phyloP scores from a whole-genome alignment of 2,888 invertebrate species.

The Dynastes maya region DNA sequence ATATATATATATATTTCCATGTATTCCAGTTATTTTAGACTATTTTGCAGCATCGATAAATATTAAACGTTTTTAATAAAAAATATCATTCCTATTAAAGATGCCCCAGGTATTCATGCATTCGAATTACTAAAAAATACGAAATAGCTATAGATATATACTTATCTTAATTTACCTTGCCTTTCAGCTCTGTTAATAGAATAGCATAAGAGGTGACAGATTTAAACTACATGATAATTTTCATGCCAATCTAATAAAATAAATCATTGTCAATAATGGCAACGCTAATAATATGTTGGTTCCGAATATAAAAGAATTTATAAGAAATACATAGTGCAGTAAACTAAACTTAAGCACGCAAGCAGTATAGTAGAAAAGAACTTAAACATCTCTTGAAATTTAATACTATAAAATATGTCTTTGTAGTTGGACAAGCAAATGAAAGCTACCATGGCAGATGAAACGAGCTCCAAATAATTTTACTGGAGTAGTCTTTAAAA shows the following conservation, averaged over 20 bases:
- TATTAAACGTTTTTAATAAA: not conserved
- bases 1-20: no score
- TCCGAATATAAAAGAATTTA: not conserved
- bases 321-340: not conserved
- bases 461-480: not conserved
- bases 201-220: not conserved
- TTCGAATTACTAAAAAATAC: not conserved
- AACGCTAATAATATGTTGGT: not conserved
- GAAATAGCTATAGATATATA: not conserved
- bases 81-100: not conserved
- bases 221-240: not conserved
- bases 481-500: not conserved
- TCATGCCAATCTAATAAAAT: not conserved
- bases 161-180: slow-evolving; percentile 1
- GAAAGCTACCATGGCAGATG: not conserved
- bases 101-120: not conserved
- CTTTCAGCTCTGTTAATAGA: not conserved
- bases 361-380: not conserved
- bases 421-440: not conserved
- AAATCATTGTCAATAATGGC: not conserved
- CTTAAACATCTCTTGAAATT: not conserved
- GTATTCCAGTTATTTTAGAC: not conserved
- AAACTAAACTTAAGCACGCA: no score
- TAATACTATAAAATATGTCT: no score
- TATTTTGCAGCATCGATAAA: not conserved